Percentiles rank a stretch among this genome's conserved stretches.
Evolutionary conservation across 1,140 invertebrate genomes (phyloP).

Genomic region (Coenobita brevimanus): DNA sequence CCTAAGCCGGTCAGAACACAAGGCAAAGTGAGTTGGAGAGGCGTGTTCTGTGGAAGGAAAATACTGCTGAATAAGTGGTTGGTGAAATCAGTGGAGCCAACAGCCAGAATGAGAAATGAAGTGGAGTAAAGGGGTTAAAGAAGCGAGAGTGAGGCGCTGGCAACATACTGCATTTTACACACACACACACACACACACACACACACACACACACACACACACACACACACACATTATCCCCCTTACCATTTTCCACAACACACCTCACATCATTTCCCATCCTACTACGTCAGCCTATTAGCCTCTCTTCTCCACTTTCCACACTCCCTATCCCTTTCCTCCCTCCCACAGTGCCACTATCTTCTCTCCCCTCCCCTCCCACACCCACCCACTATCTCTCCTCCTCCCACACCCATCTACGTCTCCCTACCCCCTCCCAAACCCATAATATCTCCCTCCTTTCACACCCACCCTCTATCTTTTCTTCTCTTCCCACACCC

Average conservation of each 20-base stretch:
- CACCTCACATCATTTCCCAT: too few species aligned
- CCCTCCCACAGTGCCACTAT: not conserved
- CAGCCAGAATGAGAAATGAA: not conserved
- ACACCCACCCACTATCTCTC: not conserved
- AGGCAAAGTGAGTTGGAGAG: too few species aligned
- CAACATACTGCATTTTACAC: not conserved
- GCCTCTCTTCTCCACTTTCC: too few species aligned
- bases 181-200: slow-evolving; percentile 1
- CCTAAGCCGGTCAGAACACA: too few species aligned
- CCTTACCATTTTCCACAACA: too few species aligned
- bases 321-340: not conserved
- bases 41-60: too few species aligned
- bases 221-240: too few species aligned
- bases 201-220: slow-evolving; percentile 20
- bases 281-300: too few species aligned
- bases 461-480: not conserved
- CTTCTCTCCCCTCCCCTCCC: not conserved
- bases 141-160: not conserved
- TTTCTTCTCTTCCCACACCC: not conserved
- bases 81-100: too few species aligned
- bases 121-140: not conserved
- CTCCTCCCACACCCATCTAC: not conserved
- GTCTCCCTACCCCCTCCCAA: not conserved
- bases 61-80: too few species aligned
- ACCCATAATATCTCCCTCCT: not conserved